These are phyloP conservation scores for Schlechtendalia chinensis DNA, from an alignment of 1,140 invertebrate species.

Conservation along the genomic window DNA sequence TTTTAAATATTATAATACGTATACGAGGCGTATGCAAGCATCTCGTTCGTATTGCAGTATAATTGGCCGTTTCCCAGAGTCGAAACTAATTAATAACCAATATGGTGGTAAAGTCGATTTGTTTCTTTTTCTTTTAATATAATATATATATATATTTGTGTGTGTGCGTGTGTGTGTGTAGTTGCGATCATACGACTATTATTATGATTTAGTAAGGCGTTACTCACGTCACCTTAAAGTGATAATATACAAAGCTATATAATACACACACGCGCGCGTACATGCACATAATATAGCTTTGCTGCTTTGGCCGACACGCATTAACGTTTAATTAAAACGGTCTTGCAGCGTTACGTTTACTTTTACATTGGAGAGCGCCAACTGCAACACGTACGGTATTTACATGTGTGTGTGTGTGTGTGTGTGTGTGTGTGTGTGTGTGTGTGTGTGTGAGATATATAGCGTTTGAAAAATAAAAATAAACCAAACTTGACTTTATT, in stretches of 20 bases:
- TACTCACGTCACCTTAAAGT: slow-evolving; percentile 42
- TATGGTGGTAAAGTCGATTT: not conserved
- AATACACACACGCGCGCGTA: not conserved
- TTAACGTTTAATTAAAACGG: slow-evolving; percentile 44
- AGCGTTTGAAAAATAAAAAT: not conserved
- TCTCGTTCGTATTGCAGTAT: not conserved
- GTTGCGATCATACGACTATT: not conserved
- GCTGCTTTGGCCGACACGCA: not conserved
- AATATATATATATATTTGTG: not conserved
- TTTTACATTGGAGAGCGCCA: not conserved
- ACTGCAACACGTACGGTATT: not conserved
- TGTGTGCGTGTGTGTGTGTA: not conserved
- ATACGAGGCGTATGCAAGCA: not conserved
- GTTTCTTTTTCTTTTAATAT: not conserved
- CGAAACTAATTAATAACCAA: slow-evolving; percentile 42
- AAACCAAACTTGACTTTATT: slow-evolving; percentile 3
- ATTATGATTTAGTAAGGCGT: slow-evolving; percentile 44
- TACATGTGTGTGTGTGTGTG: too few relatives aligned
- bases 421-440: too few relatives aligned
- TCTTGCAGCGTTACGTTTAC: slow-evolving; percentile 6
- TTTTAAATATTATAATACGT: too few relatives aligned
- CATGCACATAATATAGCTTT: not conserved
- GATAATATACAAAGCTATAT: slow-evolving; percentile 35
- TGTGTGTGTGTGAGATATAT: too few relatives aligned
- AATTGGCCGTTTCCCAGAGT: slow-evolving; percentile 12